Evolutionary conservation across 2,888 invertebrate genomes (phyloP).

Genomic region (Cryptus viduatorius): DNA sequence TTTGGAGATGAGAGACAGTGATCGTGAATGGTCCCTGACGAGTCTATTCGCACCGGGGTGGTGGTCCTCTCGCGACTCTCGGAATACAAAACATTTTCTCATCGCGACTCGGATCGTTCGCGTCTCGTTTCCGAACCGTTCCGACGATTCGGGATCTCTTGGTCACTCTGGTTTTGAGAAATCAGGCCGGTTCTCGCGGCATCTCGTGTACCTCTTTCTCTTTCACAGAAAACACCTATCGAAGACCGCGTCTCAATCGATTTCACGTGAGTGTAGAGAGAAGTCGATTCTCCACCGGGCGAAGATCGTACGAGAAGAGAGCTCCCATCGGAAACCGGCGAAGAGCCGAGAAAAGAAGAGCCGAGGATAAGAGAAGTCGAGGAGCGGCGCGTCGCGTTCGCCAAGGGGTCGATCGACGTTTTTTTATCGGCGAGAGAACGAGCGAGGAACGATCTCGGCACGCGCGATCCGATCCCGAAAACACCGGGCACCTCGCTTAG

Average conservation of each 20-base stretch:
- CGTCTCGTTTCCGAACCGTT: slow-evolving; percentile 13
- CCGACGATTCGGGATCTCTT: slow-evolving; percentile 17
- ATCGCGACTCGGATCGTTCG: not conserved
- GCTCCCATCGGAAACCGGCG: slow-evolving; percentile 11
- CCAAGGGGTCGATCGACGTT: slow-evolving; percentile 54
- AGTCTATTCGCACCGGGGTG: slow-evolving; percentile 72
- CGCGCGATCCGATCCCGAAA: slow-evolving; percentile 71
- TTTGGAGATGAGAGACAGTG: slow-evolving; percentile 53
- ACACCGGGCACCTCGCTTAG: slow-evolving; percentile 52
- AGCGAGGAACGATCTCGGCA: slow-evolving; percentile 64
- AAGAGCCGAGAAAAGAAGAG: slow-evolving; percentile 32
- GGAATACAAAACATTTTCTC: slow-evolving; percentile 28
- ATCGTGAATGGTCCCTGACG: slow-evolving; percentile 61
- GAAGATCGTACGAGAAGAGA: slow-evolving; percentile 30
- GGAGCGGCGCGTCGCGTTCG: not conserved
- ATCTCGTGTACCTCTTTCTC: slow-evolving; percentile 44
- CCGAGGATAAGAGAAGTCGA: slow-evolving; percentile 44
- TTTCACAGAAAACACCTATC: slow-evolving; percentile 66
- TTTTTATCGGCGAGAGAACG: slow-evolving; percentile 52
- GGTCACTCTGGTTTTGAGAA: slow-evolving; percentile 64
- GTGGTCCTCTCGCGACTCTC: slow-evolving; percentile 43
- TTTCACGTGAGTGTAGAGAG: slow-evolving; percentile 63
- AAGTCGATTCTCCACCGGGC: slow-evolving; percentile 41
- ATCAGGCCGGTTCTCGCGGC: slow-evolving; percentile 54
- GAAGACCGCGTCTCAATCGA: slow-evolving; percentile 71